phyloP scores from a whole-genome alignment of 2,888 invertebrate genomes.

The Globia sparganii region DNA sequence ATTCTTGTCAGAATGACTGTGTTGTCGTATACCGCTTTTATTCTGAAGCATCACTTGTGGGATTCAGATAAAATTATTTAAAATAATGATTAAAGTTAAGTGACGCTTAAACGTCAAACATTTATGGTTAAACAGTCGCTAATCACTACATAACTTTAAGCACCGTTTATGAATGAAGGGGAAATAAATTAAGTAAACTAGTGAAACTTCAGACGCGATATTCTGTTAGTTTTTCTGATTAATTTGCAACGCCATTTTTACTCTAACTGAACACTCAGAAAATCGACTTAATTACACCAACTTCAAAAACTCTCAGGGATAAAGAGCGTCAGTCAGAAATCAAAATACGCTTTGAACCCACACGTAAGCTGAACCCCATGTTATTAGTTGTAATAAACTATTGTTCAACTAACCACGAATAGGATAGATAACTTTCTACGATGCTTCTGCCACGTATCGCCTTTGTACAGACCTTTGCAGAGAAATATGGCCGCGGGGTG shows the following conservation, averaged over 20 bases:
- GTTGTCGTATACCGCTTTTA: too few relatives aligned
- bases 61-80: too few relatives aligned
- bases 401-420: slow-evolving; percentile 69
- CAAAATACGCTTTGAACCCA: slow-evolving; percentile 58
- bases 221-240: neutral
- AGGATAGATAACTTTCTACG: slow-evolving; percentile 70
- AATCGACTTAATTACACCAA: neutral
- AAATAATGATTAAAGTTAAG: too few relatives aligned
- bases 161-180: too few relatives aligned
- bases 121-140: too few relatives aligned
- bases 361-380: slow-evolving; percentile 40
- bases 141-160: too few relatives aligned
- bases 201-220: too few relatives aligned
- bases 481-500: slow-evolving; percentile 77
- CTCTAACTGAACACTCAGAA: too few relatives aligned
- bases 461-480: slow-evolving; percentile 78
- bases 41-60: too few relatives aligned
- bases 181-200: too few relatives aligned
- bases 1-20: too few relatives aligned
- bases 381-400: slow-evolving; percentile 66
- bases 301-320: slow-evolving; percentile 12
- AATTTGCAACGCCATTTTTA: neutral
- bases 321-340: slow-evolving; percentile 48
- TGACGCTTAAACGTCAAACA: too few relatives aligned
- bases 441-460: slow-evolving; percentile 77